Evolutionary conservation across 2,888 invertebrate species (phyloP), one percentile per base, ranked within the genome.

Genomic region (Crematogaster levior): DNA sequence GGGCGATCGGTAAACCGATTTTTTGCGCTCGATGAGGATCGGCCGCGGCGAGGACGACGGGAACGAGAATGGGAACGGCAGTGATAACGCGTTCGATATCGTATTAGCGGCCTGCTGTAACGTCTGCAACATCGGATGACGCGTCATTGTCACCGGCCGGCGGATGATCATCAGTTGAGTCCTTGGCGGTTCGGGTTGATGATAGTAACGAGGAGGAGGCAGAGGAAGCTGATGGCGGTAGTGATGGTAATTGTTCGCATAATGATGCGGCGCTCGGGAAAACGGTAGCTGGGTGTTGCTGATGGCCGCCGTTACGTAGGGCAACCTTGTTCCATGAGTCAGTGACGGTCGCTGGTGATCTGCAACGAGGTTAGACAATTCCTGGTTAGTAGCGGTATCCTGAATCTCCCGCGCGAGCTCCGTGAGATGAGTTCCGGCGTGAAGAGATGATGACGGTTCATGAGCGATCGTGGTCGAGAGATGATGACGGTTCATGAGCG

Each of bases 301-400:
- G 68, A 51, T 60, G 72, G 86, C 85, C 85, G 89, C 79, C 86
- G 90, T 84, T 53, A 77, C 66, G 91, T 88, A 88, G 86, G 90
- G 83, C 89, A 91, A 89, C 91, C 91, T 93, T 84, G 83, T 89
- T 80, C 87, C 91, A 84, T 91, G 91, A 91, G 85, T 92, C 91
- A 93, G 79, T 68, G 77, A 56, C 87, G 92, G 91, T 89, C 91
- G 91, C 82, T 92, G 89, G 75, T 84, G 82, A 93, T 94, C 94
- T 94, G 94, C 84, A 94, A 94, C 86, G 91, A 94, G 90, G 93
- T 94, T 93, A 93, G 93, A 93, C 83, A 91, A 90, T 90, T 92
- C 91, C 85, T 89, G 91, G 89, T 94, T 93, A 92, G 92, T 88
- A 51, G 91, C 27, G 12, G 65, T 73, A 58, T 86, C 87, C 56